These are phyloP conservation scores for Mola mola DNA, from an alignment of 2,113 vertebrate genomes.

Conservation along the genomic window DNA sequence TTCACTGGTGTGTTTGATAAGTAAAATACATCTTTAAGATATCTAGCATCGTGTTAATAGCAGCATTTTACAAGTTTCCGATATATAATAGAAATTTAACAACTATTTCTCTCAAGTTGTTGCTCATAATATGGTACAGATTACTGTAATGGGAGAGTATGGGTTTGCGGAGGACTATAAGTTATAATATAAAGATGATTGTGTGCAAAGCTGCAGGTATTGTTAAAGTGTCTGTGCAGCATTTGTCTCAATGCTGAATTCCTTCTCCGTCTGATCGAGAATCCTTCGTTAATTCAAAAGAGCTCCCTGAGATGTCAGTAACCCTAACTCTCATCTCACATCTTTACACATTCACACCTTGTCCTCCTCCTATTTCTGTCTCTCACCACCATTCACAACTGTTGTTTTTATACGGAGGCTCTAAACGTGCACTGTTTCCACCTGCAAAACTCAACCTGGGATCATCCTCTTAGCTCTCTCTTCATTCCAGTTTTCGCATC, in stretches of 20 bases:
- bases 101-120: constrained; percentile 62
- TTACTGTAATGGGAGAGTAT: constrained; percentile 37
- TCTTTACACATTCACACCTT: constrained; percentile 20
- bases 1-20: constrained; percentile 65
- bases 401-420: constrained; percentile 20
- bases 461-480: constrained; percentile 20
- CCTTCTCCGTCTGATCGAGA: constrained; percentile 12
- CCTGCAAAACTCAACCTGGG: constrained; percentile 5
- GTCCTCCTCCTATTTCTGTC: constrained; percentile 22
- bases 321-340: constrained; percentile 7
- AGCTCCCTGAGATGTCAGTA: constrained; percentile 24
- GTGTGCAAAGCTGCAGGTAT: constrained; percentile 46
- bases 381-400: constrained; percentile 6
- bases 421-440: constrained; percentile 27
- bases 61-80: constrained; percentile 55
- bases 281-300: constrained; percentile 12
- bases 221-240: constrained; percentile 40
- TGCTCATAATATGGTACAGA: constrained; percentile 58
- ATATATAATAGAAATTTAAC: constrained; percentile 67
- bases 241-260: constrained; percentile 39
- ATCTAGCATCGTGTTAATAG: constrained; percentile 73
- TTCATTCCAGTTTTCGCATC: constrained; percentile 9
- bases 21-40: constrained; percentile 73
- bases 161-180: constrained; percentile 25
- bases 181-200: constrained; percentile 44